Conservation (phyloP, 2,888 invertebrate genomes). For the Cataglyphis livida region DNA sequence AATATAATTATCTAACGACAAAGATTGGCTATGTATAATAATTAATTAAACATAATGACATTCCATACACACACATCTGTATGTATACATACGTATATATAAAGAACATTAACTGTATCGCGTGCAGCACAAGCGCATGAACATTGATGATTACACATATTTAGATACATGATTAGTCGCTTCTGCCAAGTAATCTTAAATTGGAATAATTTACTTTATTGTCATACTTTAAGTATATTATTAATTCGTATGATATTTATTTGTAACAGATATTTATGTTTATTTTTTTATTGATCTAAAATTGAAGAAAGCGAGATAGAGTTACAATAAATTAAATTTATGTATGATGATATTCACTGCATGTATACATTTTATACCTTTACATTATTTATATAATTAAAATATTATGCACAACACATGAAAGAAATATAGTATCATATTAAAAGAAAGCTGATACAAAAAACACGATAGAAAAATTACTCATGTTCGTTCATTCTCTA, state of each 20-base stretch:
- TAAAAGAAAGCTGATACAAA: not conserved
- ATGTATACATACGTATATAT: not conserved
- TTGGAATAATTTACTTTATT: slow-evolving; percentile 14
- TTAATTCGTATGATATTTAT: slow-evolving; percentile 11
- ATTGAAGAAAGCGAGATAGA: not conserved
- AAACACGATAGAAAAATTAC: not conserved
- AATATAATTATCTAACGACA: slow-evolving; percentile 25
- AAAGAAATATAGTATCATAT: not conserved
- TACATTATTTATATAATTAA: not conserved
- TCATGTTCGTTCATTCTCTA: slow-evolving; percentile 70
- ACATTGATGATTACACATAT: not conserved
- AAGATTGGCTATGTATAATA: slow-evolving; percentile 44
- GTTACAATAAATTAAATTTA: slow-evolving; percentile 21
- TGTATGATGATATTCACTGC: not conserved
- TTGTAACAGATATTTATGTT: slow-evolving; percentile 32
- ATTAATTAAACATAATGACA: slow-evolving; percentile 18
- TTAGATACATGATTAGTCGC: not conserved
- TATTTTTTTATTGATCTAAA: slow-evolving; percentile 42
- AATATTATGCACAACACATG: not conserved
- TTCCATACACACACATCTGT: not conserved
- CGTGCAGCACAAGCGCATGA: not conserved
- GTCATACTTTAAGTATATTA: slow-evolving; percentile 6
- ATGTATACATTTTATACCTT: not conserved
- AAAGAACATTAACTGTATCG: not conserved
- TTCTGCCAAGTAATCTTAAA: not conserved